A percentile compares a stretch with the other conserved stretches of the same genome.
Evolutionary conservation across 1,140 invertebrate species (phyloP).

Genomic region (Monochamus saltuarius): DNA sequence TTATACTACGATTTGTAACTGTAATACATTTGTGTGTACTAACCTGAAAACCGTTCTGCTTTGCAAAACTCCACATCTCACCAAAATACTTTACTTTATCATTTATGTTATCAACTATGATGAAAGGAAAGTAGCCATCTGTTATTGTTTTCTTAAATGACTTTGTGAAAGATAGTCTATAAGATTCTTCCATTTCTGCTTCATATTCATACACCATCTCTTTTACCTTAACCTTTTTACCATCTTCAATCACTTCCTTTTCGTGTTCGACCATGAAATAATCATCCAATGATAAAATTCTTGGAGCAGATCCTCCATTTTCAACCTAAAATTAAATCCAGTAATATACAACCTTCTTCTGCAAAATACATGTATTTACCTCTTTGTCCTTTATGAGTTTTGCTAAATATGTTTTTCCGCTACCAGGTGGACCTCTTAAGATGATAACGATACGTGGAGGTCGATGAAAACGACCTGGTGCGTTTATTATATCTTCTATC

Average conservation of each 20-base stretch:
- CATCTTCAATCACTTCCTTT: constrained; percentile 73
- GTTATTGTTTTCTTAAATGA: constrained; percentile 90
- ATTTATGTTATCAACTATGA: constrained; percentile 88
- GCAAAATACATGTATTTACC: constrained; percentile 41
- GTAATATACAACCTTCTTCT: too few relatives aligned
- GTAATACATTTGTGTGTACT: background rate
- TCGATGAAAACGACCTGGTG: constrained; percentile 71
- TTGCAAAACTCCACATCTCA: constrained; percentile 86
- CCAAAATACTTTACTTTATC: constrained; percentile 79
- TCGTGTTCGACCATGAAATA: constrained; percentile 93
- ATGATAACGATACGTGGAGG: constrained; percentile 86
- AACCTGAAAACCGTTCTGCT: constrained; percentile 87
- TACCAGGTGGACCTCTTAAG: constrained; percentile 84
- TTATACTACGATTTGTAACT: too few relatives aligned
- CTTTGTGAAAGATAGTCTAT: constrained; percentile 80
- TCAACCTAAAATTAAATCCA: constrained; percentile 59
- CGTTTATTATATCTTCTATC: constrained; percentile 80
- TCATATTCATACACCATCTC: constrained; percentile 93
- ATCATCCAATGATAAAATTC: constrained; percentile 93
- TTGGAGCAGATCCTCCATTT: constrained; percentile 74
- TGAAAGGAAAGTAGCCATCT: constrained; percentile 90
- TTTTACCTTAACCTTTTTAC: constrained; percentile 67
- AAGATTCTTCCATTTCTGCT: constrained; percentile 76
- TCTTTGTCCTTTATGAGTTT: constrained; percentile 81
- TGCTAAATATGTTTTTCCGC: constrained; percentile 85